Conservation (phyloP, 1,140 invertebrate genomes). For the Calephelis virginiensis region DNA sequence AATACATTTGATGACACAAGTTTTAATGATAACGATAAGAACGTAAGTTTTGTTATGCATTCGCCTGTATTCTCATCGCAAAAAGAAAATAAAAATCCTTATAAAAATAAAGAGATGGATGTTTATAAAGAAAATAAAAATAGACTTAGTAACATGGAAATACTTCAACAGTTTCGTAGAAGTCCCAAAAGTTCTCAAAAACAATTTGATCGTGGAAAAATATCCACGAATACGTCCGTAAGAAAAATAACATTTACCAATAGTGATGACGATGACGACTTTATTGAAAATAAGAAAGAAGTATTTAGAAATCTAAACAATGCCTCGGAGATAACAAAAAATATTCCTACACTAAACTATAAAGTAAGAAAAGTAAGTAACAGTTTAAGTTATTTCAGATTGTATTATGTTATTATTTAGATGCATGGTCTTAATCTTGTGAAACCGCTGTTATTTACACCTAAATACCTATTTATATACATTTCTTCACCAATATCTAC, state of each 20-base stretch:
- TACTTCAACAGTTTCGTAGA: slow-evolving; percentile 50
- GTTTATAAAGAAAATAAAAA: slow-evolving; percentile 30
- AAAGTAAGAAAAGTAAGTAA: slow-evolving; percentile 54
- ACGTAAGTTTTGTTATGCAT: slow-evolving; percentile 29
- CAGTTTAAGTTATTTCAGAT: neutral
- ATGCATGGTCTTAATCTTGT: too few relatives aligned
- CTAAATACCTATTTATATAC: too few relatives aligned
- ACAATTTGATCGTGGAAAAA: neutral
- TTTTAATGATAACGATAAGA: slow-evolving; percentile 33
- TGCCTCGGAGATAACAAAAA: slow-evolving; percentile 22
- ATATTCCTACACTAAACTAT: slow-evolving; percentile 34
- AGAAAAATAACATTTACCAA: slow-evolving; percentile 36
- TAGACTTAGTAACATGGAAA: slow-evolving; percentile 34
- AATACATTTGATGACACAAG: slow-evolving; percentile 34
- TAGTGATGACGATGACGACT: slow-evolving; percentile 62
- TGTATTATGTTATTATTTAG: neutral
- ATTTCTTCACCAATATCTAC: too few relatives aligned
- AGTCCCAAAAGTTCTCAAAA: slow-evolving; percentile 39
- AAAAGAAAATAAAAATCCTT: slow-evolving; percentile 56
- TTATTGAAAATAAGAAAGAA: slow-evolving; percentile 35
- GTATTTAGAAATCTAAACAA: slow-evolving; percentile 23
- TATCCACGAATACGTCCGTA: slow-evolving; percentile 9
- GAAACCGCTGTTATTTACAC: too few relatives aligned
- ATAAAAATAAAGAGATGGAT: slow-evolving; percentile 15
- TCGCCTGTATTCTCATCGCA: slow-evolving; percentile 38